phyloP scores from a whole-genome alignment of 2,113 vertebrate genomes.

The Coracopsis vasa region DNA sequence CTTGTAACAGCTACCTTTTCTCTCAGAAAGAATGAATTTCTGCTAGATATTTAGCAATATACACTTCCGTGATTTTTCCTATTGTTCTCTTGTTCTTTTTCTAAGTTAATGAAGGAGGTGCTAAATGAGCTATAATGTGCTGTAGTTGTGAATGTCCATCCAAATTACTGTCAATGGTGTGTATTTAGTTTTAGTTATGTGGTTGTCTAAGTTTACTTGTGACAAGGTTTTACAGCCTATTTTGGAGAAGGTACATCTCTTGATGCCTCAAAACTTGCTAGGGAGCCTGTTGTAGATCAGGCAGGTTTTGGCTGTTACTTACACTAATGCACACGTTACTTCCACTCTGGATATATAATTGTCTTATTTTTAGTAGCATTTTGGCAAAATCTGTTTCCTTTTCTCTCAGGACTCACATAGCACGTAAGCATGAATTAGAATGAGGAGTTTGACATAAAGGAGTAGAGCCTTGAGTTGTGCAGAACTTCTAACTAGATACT shows the following conservation, averaged over 20 bases:
- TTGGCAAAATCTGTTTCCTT: neutral
- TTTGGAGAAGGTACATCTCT: neutral
- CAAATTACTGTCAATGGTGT: neutral
- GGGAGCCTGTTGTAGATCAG: neutral
- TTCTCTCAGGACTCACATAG: neutral
- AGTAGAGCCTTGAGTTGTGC: neutral
- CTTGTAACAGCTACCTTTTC: neutral
- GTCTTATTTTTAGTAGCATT: neutral
- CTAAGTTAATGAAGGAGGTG: neutral
- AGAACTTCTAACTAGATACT: constrained; percentile 2
- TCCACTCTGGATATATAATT: neutral
- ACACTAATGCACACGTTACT: neutral
- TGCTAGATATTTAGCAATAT: neutral
- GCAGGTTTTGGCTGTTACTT: neutral
- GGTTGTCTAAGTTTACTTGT: neutral
- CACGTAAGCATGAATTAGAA: neutral
- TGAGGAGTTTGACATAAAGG: neutral
- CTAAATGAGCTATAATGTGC: neutral
- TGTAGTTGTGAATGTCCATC: neutral
- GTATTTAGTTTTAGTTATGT: neutral
- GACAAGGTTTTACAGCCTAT: neutral
- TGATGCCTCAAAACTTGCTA: neutral
- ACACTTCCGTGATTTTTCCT: neutral
- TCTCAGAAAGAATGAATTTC: neutral
- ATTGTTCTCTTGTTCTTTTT: neutral